Percentiles rank a stretch among this genome's conserved stretches.
phyloP scores from a whole-genome alignment of 2,797 vertebrate species.

The Mormyrus hasselquistii region DNA sequence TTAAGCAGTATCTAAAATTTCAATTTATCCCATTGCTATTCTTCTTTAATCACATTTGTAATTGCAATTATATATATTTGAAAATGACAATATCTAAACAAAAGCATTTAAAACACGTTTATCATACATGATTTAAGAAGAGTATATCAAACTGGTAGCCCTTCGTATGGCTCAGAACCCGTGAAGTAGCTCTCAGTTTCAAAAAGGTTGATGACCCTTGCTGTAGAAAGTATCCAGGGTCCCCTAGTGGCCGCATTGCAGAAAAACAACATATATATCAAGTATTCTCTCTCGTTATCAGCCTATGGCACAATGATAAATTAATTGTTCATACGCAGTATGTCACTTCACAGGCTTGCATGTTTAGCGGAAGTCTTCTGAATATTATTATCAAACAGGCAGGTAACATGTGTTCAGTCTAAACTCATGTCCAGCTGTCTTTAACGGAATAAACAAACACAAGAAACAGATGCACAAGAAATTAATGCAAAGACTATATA shows the following conservation, averaged over 20 bases:
- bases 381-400: conserved; percentile 34
- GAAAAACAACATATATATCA: not conserved
- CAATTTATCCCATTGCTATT: not conserved
- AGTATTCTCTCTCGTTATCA: conserved; percentile 13
- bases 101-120: not conserved
- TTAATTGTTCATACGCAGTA: conserved; percentile 26
- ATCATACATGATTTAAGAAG: no score
- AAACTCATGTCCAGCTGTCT: conserved; percentile 15
- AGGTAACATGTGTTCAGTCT: conserved; percentile 35
- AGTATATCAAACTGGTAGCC: no score
- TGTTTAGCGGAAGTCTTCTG: conserved; percentile 41
- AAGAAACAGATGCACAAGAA: not conserved
- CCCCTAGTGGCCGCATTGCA: not conserved
- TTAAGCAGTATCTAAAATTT: not conserved
- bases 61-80: not conserved
- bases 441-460: not conserved
- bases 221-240: not conserved
- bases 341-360: conserved; percentile 35
- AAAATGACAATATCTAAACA: not conserved
- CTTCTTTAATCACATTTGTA: not conserved
- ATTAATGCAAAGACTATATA: not conserved
- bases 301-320: conserved; percentile 30
- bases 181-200: not conserved
- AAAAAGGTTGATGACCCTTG: not conserved
- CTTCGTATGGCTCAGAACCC: not conserved